phyloP scores from a whole-genome alignment of 2,113 vertebrate species.

The Platysteira castanea region DNA sequence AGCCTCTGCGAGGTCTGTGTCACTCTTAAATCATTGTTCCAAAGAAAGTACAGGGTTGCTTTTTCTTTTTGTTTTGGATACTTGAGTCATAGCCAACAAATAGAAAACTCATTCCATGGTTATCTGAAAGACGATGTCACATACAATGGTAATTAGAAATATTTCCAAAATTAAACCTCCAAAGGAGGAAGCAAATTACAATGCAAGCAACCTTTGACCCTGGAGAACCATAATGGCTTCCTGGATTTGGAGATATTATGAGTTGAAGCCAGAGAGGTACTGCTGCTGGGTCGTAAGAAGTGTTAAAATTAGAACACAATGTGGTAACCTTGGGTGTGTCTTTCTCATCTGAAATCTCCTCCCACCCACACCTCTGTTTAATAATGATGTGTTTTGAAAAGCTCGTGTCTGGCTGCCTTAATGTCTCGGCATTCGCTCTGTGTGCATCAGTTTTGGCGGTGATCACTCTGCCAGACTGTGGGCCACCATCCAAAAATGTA shows the following conservation, averaged over 20 bases:
- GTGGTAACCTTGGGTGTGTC: conserved; percentile 73
- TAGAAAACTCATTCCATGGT: conserved; percentile 69
- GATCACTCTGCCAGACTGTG: conserved; percentile 17
- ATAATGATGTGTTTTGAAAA: conserved; percentile 59
- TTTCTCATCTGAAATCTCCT: conserved; percentile 57
- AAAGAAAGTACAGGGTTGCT: conserved; percentile 33
- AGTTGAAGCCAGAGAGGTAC: conserved; percentile 65
- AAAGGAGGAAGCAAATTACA: conserved; percentile 91
- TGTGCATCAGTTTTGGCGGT: not conserved
- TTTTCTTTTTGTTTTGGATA: conserved; percentile 24
- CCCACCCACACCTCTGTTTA: conserved; percentile 62
- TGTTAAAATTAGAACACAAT: conserved; percentile 96
- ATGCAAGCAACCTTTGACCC: conserved; percentile 94
- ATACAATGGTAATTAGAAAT: conserved; percentile 72
- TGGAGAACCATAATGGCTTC: conserved; percentile 77
- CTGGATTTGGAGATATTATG: conserved; percentile 76
- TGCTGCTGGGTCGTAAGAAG: conserved; percentile 58
- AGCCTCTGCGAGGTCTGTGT: not conserved
- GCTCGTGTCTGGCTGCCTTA: conserved; percentile 11
- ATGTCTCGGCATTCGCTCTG: not conserved
- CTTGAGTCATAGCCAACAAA: conserved; percentile 54
- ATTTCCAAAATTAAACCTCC: conserved; percentile 80
- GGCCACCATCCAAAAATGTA: not conserved
- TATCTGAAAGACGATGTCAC: conserved; percentile 68
- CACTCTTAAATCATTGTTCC: conserved; percentile 31